phyloP scores from a whole-genome alignment of 2,797 vertebrate genomes.

The Aphelocoma californica region DNA sequence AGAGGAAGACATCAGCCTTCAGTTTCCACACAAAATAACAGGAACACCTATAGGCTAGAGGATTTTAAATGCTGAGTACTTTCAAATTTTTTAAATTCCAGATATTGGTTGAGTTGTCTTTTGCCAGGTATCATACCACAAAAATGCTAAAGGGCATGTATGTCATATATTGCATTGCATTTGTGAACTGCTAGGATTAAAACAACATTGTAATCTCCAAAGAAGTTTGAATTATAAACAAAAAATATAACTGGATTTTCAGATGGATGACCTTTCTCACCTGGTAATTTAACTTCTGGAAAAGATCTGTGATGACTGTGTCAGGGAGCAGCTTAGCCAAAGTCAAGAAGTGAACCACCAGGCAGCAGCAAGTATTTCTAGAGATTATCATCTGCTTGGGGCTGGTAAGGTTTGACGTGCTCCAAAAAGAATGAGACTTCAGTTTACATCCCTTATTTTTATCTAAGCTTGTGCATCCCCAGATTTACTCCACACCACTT shows the following conservation, averaged over 20 bases:
- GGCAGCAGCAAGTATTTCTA: neutral
- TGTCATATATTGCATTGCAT: neutral
- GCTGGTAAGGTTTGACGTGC: neutral
- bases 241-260: neutral
- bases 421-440: neutral
- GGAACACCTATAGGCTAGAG: neutral
- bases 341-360: neutral
- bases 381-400: neutral
- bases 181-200: neutral
- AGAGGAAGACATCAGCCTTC: neutral
- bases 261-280: neutral
- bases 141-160: neutral
- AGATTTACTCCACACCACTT: neutral
- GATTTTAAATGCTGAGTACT: neutral
- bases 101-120: neutral
- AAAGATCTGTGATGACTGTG: neutral
- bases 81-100: neutral
- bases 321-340: too few species aligned
- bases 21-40: neutral
- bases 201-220: neutral
- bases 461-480: accelerated
- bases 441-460: neutral
- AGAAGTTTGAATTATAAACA: neutral
- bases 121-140: neutral
- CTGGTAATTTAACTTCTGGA: neutral